A percentile compares a stretch with the other conserved stretches of the same genome.
These are phyloP conservation scores for Polyommatus icarus DNA, from an alignment of 2,888 invertebrate species.

Conservation along the genomic window DNA sequence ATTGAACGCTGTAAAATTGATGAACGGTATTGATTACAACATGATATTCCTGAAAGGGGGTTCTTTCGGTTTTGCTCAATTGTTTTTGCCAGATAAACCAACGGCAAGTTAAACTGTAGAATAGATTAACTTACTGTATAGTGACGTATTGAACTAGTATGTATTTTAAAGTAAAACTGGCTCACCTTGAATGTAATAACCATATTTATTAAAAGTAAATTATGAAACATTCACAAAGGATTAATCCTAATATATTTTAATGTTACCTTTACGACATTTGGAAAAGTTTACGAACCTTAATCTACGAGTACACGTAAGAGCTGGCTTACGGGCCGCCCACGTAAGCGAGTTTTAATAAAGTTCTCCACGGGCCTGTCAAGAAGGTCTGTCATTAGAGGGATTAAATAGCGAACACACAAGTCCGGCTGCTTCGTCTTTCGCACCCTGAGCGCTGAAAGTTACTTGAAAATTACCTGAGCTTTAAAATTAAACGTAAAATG, in stretches of 20 bases:
- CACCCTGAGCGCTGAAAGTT: neutral
- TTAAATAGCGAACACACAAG: neutral
- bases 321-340: neutral
- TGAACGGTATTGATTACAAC: neutral
- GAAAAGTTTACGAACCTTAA: neutral
- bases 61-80: neutral
- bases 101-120: neutral
- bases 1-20: neutral
- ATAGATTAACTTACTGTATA: neutral
- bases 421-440: neutral
- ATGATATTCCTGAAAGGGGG: neutral
- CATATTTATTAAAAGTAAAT: neutral
- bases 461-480: neutral
- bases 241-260: neutral
- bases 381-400: constrained; percentile 7
- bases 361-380: constrained; percentile 7
- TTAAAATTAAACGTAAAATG: neutral
- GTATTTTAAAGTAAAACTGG: neutral
- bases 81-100: neutral
- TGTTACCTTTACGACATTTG: neutral
- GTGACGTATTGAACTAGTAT: neutral
- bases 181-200: neutral
- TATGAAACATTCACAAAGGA: neutral
- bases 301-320: constrained; percentile 13
- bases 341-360: constrained; percentile 4